A percentile compares a stretch with the other conserved stretches of the same genome.
phyloP scores from a whole-genome alignment of 1,140 invertebrate species.

The Hycleus phaleratus region DNA sequence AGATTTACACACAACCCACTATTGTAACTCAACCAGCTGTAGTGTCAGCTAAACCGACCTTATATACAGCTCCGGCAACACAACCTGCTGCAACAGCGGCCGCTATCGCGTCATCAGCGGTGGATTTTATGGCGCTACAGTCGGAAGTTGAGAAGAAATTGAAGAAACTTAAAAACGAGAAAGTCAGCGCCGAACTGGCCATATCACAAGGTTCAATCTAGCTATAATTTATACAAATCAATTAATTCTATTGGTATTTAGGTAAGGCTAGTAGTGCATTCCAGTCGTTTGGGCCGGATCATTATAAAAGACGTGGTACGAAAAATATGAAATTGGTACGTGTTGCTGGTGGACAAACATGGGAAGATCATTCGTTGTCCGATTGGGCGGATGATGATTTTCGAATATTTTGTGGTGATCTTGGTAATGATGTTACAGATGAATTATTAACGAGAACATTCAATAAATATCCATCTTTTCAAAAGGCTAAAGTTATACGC shows the following conservation, averaged over 20 bases:
- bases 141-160: slow-evolving; percentile 57
- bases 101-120: slow-evolving; percentile 42
- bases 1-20: slow-evolving; percentile 34
- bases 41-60: slow-evolving; percentile 53
- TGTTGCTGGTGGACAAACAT: slow-evolving; percentile 84
- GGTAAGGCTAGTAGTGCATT: slow-evolving; percentile 51
- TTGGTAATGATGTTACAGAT: slow-evolving; percentile 98
- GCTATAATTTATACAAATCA: neutral
- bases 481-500: slow-evolving; percentile 89
- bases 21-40: slow-evolving; percentile 49
- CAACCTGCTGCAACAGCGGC: slow-evolving; percentile 38
- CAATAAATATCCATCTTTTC: slow-evolving; percentile 90
- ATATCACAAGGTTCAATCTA: slow-evolving; percentile 43
- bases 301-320: slow-evolving; percentile 43
- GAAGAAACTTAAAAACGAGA: slow-evolving; percentile 58
- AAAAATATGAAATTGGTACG: slow-evolving; percentile 73
- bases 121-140: slow-evolving; percentile 54
- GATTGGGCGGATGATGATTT: slow-evolving; percentile 98
- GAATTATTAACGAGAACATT: slow-evolving; percentile 90
- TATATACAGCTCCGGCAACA: slow-evolving; percentile 49
- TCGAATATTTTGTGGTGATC: slow-evolving; percentile 92
- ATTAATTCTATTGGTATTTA: slow-evolving; percentile 25
- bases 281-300: slow-evolving; percentile 43
- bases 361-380: slow-evolving; percentile 85
- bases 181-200: slow-evolving; percentile 53